Evolutionary conservation across 1,140 invertebrate genomes (phyloP), one percentile per base, ranked within the genome.

Genomic region (Eriosoma lanigerum): DNA sequence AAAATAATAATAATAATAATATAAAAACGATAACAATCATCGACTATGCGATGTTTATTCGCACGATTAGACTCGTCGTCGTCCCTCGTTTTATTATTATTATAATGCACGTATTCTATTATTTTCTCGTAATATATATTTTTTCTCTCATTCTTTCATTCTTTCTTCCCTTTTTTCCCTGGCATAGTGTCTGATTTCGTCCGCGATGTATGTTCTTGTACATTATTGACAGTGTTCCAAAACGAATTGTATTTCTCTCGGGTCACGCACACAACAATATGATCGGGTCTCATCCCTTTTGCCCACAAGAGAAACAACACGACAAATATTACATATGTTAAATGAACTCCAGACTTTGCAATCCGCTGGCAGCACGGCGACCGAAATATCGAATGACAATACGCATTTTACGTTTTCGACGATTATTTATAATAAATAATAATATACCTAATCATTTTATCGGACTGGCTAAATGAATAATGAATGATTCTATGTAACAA

Each of bases 21-120:
- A 38, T 38, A 38, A 3, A 38, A 38, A 13, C 44, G 70, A 73
- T 73, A 73, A 73, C 50, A 13, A 73, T 73, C 70, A 29, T 50
- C 72, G 32, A 75, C 48, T 52, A n/a, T n/a, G 32, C 52, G 52
- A 76, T 44, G 73, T 76, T 76, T 56, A 76, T 76, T 58, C 73
- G 73, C 52, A 24, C 73, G 73, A 76, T 76, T 76, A 76, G n/a
- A 76, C 52, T 56, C 73, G 32, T 76, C 72, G 44, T 46, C 62
- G 19, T 44, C 15, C 38, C 44, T 68, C 73, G 50, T 72, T 70
- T 46, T 19, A 19, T 50, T 72, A 72, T 72, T 72, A 72, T 72
- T 52, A 72, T 52, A 52, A 72, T 46, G 15, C 21, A 26, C 24
- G 48, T 46, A 44, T 58, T 58, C 54, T 58, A 38, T 76, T 76